Evolutionary conservation across 2,113 vertebrate genomes (phyloP).

Genomic region (Pygoscelis adeliae): DNA sequence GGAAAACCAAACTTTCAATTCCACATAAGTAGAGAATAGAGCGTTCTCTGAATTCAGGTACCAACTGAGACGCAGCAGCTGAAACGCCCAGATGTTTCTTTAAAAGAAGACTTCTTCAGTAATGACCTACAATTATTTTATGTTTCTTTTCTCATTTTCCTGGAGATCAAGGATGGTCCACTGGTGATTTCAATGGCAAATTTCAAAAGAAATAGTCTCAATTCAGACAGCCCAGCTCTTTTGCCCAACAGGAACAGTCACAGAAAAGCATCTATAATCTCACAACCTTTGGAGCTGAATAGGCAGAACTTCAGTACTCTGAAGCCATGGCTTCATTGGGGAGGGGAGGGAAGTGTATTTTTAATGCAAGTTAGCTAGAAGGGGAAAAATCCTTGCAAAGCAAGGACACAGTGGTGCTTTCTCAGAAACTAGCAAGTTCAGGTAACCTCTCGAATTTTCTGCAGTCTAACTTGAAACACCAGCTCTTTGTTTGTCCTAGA

Average conservation of each 20-base stretch:
- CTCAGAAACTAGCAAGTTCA: background rate
- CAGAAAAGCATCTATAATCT: background rate
- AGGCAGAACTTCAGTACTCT: background rate
- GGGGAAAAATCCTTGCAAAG: background rate
- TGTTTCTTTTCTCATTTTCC: background rate
- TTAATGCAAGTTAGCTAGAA: background rate
- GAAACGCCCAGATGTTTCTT: background rate
- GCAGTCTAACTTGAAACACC: background rate
- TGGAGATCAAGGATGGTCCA: background rate
- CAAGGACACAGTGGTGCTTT: background rate
- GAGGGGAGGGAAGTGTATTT: background rate
- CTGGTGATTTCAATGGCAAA: background rate
- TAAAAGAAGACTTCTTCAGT: background rate
- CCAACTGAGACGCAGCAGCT: background rate
- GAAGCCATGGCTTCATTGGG: background rate
- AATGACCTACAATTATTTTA: background rate
- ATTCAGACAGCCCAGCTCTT: background rate
- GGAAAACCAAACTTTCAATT: conserved; percentile 1
- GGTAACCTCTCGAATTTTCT: background rate
- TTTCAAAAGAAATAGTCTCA: background rate
- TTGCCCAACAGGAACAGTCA: background rate
- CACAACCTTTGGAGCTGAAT: background rate
- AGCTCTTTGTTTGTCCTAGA: background rate
- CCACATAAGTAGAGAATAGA: background rate
- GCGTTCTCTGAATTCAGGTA: background rate